phyloP scores from a whole-genome alignment of 2,113 vertebrate species.

The Lanius collurio region DNA sequence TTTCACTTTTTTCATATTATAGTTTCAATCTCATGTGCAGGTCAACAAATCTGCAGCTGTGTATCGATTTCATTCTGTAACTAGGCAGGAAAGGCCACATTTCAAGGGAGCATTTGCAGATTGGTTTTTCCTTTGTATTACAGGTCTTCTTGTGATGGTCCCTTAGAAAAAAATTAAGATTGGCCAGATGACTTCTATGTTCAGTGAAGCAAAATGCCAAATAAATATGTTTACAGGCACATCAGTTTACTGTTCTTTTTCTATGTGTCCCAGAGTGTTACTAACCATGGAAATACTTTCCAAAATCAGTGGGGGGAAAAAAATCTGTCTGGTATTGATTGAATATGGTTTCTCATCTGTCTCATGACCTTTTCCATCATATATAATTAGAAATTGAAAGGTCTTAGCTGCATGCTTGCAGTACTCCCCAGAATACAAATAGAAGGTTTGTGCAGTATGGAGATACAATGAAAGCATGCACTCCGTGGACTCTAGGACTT shows the following conservation, averaged over 20 bases:
- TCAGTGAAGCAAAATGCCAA: conserved; percentile 67
- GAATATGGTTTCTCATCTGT: conserved; percentile 41
- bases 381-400: conserved; percentile 63
- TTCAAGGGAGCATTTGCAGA: conserved; percentile 69
- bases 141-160: conserved; percentile 39
- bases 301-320: neutral
- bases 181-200: conserved; percentile 50
- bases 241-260: conserved; percentile 47
- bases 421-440: conserved; percentile 33
- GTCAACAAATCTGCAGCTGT: conserved; percentile 70
- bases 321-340: conserved; percentile 45
- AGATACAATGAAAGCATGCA: neutral
- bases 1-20: conserved; percentile 56
- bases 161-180: conserved; percentile 59
- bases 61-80: conserved; percentile 67
- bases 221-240: conserved; percentile 54
- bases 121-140: conserved; percentile 59
- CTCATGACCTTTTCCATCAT: conserved; percentile 50
- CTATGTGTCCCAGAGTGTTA: conserved; percentile 26
- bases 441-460: neutral
- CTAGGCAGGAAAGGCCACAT: conserved; percentile 64
- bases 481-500: neutral
- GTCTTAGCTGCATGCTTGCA: conserved; percentile 12
- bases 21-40: conserved; percentile 61
- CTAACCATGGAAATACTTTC: conserved; percentile 29